Conservation (phyloP, 2,113 vertebrate species). For the Ramphastos sulfuratus region DNA sequence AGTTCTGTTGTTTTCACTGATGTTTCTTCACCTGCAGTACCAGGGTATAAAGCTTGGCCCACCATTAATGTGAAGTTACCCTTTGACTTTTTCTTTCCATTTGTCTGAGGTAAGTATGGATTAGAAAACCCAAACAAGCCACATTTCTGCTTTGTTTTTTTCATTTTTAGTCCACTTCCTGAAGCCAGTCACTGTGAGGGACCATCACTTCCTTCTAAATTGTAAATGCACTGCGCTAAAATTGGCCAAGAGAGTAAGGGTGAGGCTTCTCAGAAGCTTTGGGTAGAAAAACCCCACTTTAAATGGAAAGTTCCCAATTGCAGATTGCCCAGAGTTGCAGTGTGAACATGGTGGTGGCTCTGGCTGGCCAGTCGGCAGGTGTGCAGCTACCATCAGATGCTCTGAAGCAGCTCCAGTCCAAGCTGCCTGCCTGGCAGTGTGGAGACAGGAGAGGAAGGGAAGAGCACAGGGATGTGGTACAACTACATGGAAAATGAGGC, state of each 20-base stretch:
- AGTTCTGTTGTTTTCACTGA: slow-evolving; percentile 84
- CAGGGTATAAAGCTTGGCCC: slow-evolving; percentile 85
- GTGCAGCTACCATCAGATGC: neutral
- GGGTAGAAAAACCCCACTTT: neutral
- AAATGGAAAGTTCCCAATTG: neutral
- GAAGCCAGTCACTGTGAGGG: neutral
- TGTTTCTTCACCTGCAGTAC: slow-evolving; percentile 81
- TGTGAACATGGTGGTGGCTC: neutral
- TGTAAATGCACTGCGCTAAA: neutral
- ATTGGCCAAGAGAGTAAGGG: neutral
- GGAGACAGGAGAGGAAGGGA: neutral
- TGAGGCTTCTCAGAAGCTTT: neutral
- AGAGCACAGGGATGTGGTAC: neutral
- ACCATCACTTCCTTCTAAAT: neutral
- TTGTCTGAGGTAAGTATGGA: slow-evolving; percentile 76
- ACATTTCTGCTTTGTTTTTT: neutral
- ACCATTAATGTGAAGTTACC: slow-evolving; percentile 87
- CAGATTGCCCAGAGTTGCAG: neutral
- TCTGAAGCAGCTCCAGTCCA: neutral
- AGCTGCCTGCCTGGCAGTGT: neutral
- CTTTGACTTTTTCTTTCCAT: slow-evolving; percentile 93
- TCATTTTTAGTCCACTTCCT: neutral
- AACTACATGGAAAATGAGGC: neutral
- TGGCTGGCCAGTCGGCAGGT: neutral
- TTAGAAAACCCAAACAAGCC: rapidly evolving